phyloP scores from a whole-genome alignment of 2,113 vertebrate genomes.

The Chauna torquata region DNA sequence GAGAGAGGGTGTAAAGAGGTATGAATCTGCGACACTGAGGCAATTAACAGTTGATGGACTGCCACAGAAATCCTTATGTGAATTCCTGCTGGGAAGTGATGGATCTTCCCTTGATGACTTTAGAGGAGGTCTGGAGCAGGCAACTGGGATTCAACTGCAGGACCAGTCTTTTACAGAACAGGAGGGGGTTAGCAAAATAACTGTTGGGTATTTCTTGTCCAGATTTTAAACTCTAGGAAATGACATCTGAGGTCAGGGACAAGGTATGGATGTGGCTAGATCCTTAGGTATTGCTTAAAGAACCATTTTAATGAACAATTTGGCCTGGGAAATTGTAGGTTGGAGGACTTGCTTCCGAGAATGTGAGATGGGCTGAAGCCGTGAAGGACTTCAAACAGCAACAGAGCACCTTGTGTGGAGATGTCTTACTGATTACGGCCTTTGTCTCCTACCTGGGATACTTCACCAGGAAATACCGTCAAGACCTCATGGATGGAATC shows the following conservation, averaged over 20 bases:
- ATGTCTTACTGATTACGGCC: conserved; percentile 87
- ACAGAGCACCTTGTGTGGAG: conserved; percentile 90
- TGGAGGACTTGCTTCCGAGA: conserved; percentile 90
- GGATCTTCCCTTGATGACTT: background rate
- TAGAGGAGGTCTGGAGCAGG: background rate
- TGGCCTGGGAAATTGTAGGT: conserved; percentile 77
- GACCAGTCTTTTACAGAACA: background rate
- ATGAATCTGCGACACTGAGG: background rate
- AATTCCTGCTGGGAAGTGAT: background rate
- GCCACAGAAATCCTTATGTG: background rate
- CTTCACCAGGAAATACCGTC: conserved; percentile 89
- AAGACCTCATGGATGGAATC: conserved; percentile 84
- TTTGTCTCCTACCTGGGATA: conserved; percentile 96
- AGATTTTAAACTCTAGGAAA: background rate
- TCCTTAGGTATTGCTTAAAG: background rate
- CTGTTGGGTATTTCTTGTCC: background rate
- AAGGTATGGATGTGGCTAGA: background rate
- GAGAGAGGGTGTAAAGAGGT: background rate
- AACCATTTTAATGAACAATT: background rate
- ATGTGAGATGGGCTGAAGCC: conserved; percentile 90
- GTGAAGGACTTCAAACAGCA: conserved; percentile 84
- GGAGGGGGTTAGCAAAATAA: background rate
- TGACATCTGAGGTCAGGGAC: background rate
- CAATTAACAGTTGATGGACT: background rate
- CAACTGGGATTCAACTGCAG: background rate